Base-by-base conservation (phyloP, 2,888 invertebrate genomes). In the Leucozona laternaria region DNA sequence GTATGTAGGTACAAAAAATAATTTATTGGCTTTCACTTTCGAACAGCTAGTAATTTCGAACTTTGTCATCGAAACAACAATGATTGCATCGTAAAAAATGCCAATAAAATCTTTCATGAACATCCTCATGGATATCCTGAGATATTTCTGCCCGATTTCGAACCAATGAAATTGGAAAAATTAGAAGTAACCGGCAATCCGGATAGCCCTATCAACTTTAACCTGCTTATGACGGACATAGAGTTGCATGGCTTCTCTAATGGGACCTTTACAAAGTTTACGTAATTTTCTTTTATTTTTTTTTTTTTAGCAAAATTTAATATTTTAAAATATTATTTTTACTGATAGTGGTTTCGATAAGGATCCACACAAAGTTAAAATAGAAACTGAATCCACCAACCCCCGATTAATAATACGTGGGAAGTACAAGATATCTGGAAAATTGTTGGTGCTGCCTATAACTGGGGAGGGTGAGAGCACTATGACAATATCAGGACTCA, bases 391-490 rank as follows among this genome's bases (percentile, higher is more conserved):
- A 1, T n/a, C 76, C 0, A 31, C 4, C 0, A 13, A 80, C 1
- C 82, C 89, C 0, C 50, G 48, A 8, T 15, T 90, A 1, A 88
- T 87, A 17, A 53, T 91, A 5, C 87, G 53, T 5, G 88, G 90
- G 25, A 78, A 90, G 17, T 91, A 91, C 62, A 89, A 89, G 8
- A 85, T 90, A 2, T 81, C 88, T 11, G 91, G 91, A 22, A 89
- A 89, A 55, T 73, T 91, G 0, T 72, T 91, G 11, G 80, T 91
- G 0, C 31, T 91, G 55, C 91, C 91, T 3, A 78, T 91, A 2
- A 64, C 77, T 7, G 89, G 90, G 28, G 87, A 89, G 3, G 91
- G 91, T 31, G 76, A 89, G 5, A 1, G 89, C 2, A 20, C 77
- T 34, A 81, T 90, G 73, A 75, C 50, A 1, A 22, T 91, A 8